Percentiles rank a stretch among this genome's conserved stretches.
Conservation (phyloP, 2,113 vertebrate genomes). For the Platysternon megacephalum region DNA sequence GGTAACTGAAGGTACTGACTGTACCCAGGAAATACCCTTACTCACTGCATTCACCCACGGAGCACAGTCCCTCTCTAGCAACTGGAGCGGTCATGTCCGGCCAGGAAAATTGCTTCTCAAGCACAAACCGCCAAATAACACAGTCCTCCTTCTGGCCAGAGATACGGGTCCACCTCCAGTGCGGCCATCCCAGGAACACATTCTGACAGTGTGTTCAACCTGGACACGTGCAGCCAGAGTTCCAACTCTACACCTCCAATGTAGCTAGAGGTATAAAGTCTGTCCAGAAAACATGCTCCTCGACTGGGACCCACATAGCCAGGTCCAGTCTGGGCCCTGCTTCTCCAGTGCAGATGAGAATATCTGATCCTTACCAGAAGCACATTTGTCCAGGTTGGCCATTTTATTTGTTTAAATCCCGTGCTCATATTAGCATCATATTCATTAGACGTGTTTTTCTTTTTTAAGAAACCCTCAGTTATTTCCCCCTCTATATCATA, state of each 20-base stretch:
- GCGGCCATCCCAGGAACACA: background rate
- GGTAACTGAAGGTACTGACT: background rate
- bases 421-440: background rate
- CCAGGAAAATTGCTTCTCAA: background rate
- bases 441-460: background rate
- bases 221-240: background rate
- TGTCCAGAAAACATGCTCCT: background rate
- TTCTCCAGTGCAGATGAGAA: background rate
- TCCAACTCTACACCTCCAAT: background rate
- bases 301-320: no score
- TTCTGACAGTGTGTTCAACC: background rate
- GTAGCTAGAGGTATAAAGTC: background rate
- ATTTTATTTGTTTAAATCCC: background rate
- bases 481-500: background rate
- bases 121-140: background rate
- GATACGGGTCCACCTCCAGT: background rate
- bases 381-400: background rate
- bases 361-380: background rate
- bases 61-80: background rate
- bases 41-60: background rate
- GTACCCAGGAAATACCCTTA: background rate
- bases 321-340: background rate
- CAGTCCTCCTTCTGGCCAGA: background rate
- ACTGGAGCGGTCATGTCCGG: background rate
- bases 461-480: background rate